phyloP scores from a whole-genome alignment of 2,888 invertebrate species.

The Volucella zonaria region DNA sequence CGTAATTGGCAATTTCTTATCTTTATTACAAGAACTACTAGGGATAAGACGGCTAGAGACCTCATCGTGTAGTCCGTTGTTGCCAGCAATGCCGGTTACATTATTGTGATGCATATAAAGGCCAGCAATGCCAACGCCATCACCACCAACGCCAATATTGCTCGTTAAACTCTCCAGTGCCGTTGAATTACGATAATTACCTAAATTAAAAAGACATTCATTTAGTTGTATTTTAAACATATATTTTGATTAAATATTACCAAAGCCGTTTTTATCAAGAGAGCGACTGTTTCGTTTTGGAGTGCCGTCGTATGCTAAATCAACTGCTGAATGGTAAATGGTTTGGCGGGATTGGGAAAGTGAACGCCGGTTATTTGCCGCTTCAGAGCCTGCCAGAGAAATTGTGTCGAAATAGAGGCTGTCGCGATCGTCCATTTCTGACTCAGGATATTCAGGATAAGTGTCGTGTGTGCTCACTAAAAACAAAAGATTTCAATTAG shows the following conservation, averaged over 20 bases:
- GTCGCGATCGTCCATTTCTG: constrained; percentile 82
- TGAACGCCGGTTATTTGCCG: constrained; percentile 81
- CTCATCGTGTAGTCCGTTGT: constrained; percentile 80
- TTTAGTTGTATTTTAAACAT: constrained; percentile 39
- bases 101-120: constrained; percentile 78
- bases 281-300: constrained; percentile 77
- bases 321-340: constrained; percentile 85
- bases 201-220: constrained; percentile 24
- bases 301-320: constrained; percentile 82
- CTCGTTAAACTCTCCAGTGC: constrained; percentile 80
- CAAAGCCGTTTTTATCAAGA: constrained; percentile 75
- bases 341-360: constrained; percentile 85
- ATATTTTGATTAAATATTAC: constrained; percentile 54
- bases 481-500: constrained; percentile 58
- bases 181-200: constrained; percentile 79
- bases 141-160: constrained; percentile 76
- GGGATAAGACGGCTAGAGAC: constrained; percentile 84
- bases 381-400: constrained; percentile 82
- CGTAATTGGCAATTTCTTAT: constrained; percentile 84
- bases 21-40: constrained; percentile 81
- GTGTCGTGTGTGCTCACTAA: constrained; percentile 82
- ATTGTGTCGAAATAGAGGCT: constrained; percentile 82
- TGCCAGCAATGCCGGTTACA: constrained; percentile 76
- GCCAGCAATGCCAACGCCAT: constrained; percentile 72
- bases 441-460: constrained; percentile 80